Percentiles rank a stretch among this genome's conserved stretches.
Evolutionary conservation across 2,113 vertebrate genomes (phyloP).

Genomic region (Lycaon pictus): DNA sequence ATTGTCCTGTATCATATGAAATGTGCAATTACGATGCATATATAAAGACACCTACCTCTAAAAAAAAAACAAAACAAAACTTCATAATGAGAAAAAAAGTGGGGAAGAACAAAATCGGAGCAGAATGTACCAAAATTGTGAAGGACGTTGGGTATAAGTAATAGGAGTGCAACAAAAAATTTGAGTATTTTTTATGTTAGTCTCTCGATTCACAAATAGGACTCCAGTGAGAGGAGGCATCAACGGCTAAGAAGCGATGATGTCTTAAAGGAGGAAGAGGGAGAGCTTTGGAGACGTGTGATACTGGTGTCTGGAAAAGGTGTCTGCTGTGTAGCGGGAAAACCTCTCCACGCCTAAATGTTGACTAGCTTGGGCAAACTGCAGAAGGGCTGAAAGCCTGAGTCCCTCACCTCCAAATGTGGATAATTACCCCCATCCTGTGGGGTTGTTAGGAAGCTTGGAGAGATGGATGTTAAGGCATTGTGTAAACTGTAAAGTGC

Average conservation of each 20-base stretch:
- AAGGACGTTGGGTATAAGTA: background rate
- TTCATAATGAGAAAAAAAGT: background rate
- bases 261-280: too few relatives aligned
- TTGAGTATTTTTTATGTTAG: background rate
- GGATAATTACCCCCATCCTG: background rate
- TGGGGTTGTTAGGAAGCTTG: background rate
- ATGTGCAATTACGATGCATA: background rate
- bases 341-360: background rate
- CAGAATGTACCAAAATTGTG: background rate
- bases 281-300: fast-evolving
- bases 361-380: fast-evolving
- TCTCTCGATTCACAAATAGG: background rate
- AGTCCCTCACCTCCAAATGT: background rate
- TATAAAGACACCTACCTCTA: background rate
- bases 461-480: background rate
- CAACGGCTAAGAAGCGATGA: background rate
- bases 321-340: fast-evolving
- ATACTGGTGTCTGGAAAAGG: fast-evolving
- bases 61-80: background rate
- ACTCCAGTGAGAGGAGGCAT: background rate
- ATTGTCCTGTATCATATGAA: background rate
- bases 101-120: background rate
- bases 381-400: background rate
- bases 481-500: slow-evolving; percentile 35
- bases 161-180: too few relatives aligned